Evolutionary conservation across 2,797 vertebrate genomes (phyloP).

Genomic region (Clarias laeviceps): DNA sequence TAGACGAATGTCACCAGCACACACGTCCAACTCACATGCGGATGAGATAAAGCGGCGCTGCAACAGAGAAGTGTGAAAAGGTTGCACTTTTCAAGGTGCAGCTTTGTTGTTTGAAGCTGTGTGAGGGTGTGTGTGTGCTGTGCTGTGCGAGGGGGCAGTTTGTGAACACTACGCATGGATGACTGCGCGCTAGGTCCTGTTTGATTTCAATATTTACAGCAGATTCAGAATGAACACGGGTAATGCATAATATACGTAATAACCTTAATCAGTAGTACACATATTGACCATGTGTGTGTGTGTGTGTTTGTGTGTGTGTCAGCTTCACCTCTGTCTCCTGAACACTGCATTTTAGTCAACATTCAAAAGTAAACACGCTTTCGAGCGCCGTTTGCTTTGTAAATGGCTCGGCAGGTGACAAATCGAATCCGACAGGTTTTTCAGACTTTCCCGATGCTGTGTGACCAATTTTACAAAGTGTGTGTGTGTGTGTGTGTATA

Average conservation of each 20-base stretch:
- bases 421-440: conserved; percentile 61
- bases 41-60: background rate
- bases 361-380: conserved; percentile 54
- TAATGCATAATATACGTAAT: background rate
- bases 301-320: background rate
- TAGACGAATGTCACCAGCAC: conserved; percentile 26
- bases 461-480: conserved; percentile 35
- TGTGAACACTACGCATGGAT: conserved; percentile 51
- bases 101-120: conserved; percentile 24
- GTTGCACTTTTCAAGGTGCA: conserved; percentile 7
- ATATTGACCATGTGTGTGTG: conserved; percentile 21
- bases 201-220: conserved; percentile 50
- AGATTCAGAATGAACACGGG: conserved; percentile 25
- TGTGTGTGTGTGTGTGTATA: conserved; percentile 27
- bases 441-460: conserved; percentile 35
- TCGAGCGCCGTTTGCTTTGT: conserved; percentile 24
- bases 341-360: conserved; percentile 21
- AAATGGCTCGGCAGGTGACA: conserved; percentile 41
- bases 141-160: conserved; percentile 41
- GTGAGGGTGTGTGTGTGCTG: background rate
- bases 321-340: conserved; percentile 22
- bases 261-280: conserved; percentile 53
- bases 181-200: conserved; percentile 31
- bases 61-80: conserved; percentile 33
- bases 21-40: background rate